phyloP scores from a whole-genome alignment of 2,113 vertebrate genomes.

The Rissa tridactyla region DNA sequence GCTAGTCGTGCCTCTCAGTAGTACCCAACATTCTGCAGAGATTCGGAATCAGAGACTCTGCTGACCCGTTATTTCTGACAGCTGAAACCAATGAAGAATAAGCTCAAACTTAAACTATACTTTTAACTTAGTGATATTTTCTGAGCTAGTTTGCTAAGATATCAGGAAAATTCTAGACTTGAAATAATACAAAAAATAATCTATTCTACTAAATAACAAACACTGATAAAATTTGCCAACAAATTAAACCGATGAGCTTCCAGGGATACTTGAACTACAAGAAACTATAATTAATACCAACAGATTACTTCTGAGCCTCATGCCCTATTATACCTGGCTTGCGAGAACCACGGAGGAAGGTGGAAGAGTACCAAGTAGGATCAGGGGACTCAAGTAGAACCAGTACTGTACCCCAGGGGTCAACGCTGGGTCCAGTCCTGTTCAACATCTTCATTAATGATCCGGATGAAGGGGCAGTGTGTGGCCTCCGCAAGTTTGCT shows the following conservation, averaged over 20 bases:
- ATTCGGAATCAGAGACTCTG: background rate
- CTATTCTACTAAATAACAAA: background rate
- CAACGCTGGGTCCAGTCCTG: background rate
- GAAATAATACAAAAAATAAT: background rate
- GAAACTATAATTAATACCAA: background rate
- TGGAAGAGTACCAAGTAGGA: background rate
- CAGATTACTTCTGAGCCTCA: background rate
- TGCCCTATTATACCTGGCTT: background rate
- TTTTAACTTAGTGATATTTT: background rate
- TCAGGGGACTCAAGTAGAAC: background rate
- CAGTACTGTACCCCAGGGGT: background rate
- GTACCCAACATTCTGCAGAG: background rate
- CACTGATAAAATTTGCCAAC: background rate
- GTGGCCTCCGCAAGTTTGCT: background rate
- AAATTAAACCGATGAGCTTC: background rate
- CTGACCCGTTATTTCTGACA: background rate
- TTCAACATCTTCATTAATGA: background rate
- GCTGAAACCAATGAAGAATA: background rate
- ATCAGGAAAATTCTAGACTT: background rate
- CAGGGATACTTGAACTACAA: background rate
- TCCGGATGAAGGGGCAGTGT: background rate
- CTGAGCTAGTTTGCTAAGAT: background rate
- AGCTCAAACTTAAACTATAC: background rate
- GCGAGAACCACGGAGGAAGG: background rate
- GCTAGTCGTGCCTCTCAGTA: background rate